A percentile compares a stretch with the other conserved stretches of the same genome.
Evolutionary conservation across 1,140 invertebrate genomes (phyloP).

Genomic region (Drosophila pseudoananassae): DNA sequence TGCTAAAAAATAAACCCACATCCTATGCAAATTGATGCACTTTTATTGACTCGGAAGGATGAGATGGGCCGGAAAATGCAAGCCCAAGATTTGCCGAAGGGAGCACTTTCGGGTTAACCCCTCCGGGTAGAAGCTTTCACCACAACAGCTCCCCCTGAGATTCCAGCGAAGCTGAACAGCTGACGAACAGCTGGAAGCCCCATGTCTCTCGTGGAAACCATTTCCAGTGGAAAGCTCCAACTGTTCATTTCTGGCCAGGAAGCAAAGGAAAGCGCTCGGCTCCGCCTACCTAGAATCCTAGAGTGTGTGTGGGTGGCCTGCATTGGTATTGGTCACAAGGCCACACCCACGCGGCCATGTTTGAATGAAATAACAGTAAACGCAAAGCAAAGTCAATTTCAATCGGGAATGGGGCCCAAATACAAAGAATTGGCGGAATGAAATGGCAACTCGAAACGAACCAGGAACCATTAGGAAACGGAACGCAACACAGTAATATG

Average conservation of each 20-base stretch:
- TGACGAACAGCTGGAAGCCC: constrained; percentile 67
- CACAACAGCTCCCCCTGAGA: constrained; percentile 32
- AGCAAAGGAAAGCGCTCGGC: constrained; percentile 42
- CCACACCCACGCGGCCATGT: constrained; percentile 84
- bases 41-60: constrained; percentile 28
- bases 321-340: constrained; percentile 57
- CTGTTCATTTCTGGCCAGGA: constrained; percentile 58
- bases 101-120: background rate
- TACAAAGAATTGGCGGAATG: constrained; percentile 16
- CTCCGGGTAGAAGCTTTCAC: constrained; percentile 54
- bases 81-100: constrained; percentile 24
- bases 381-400: constrained; percentile 45
- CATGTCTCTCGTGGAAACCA: constrained; percentile 45
- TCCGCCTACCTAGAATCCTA: constrained; percentile 64
- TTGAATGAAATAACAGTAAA: constrained; percentile 75
- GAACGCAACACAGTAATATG: constrained; percentile 52
- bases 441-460: constrained; percentile 36
- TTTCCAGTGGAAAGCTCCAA: constrained; percentile 25
- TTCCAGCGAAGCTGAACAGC: constrained; percentile 55
- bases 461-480: constrained; percentile 18
- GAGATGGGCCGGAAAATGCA: constrained; percentile 20
- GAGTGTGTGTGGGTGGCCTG: constrained; percentile 5
- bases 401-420: constrained; percentile 29
- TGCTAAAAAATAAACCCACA: background rate
- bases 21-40: constrained; percentile 21